These are phyloP conservation scores for Magallana gigas DNA, from an alignment of 1,140 invertebrate genomes.

Conservation along the genomic window DNA sequence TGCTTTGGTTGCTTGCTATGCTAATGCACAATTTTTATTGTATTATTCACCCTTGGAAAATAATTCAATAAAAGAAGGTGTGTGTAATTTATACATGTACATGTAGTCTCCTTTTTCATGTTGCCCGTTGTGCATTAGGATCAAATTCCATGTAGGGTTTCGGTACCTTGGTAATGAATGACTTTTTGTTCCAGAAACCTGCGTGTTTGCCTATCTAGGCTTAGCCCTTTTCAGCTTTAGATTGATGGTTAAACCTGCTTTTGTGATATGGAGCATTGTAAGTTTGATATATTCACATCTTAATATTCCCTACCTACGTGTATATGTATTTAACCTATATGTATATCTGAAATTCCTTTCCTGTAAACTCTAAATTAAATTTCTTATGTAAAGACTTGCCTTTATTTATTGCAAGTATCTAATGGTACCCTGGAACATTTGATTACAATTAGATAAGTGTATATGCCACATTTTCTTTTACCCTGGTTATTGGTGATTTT, in stretches of 20 bases:
- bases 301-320: neutral
- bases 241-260: conserved; percentile 86
- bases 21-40: no score
- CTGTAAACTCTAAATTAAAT: neutral
- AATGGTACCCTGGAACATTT: neutral
- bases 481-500: neutral
- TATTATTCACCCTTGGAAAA: no score
- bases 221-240: conserved; percentile 98
- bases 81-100: neutral
- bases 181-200: conserved; percentile 85
- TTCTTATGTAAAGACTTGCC: neutral
- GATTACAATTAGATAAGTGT: neutral
- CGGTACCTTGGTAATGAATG: no score
- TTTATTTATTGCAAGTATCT: neutral
- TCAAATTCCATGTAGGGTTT: neutral
- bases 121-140: neutral
- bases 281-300: conserved; percentile 64
- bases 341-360: neutral
- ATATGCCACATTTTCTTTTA: no score
- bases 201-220: conserved; percentile 99
- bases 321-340: neutral
- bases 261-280: conserved; percentile 94
- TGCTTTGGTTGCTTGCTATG: no score
- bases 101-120: no score
- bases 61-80: no score